A percentile compares a stretch with the other conserved stretches of the same genome.
Conservation (phyloP, 1,140 invertebrate species). For the Carposina sasakii region DNA sequence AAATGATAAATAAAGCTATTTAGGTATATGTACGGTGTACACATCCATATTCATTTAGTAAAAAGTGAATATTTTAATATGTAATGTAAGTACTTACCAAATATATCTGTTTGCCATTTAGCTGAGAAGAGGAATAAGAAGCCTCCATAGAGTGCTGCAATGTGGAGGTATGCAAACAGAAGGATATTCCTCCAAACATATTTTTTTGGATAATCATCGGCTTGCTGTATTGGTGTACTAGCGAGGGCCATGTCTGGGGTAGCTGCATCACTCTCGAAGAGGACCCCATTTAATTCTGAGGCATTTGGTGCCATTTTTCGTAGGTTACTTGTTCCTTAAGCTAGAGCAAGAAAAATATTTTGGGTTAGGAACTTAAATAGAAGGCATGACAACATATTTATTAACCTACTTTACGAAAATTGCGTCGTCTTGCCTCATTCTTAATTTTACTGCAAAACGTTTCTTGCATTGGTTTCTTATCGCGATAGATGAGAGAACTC, state of each 20-base stretch:
- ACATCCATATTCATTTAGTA: background rate
- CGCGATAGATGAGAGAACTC: too few species aligned
- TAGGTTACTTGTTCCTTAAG: too few species aligned
- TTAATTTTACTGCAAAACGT: too few species aligned
- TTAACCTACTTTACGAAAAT: too few species aligned
- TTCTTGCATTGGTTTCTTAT: too few species aligned
- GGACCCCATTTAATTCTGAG: constrained; percentile 74
- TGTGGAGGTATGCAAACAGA: constrained; percentile 88
- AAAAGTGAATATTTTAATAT: constrained; percentile 1
- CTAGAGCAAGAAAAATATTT: too few species aligned
- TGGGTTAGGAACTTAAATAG: too few species aligned
- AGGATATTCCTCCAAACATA: constrained; percentile 96
- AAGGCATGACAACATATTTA: too few species aligned
- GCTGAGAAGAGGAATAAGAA: constrained; percentile 87
- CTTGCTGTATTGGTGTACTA: constrained; percentile 49
- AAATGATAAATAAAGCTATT: background rate
- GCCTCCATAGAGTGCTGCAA: constrained; percentile 87
- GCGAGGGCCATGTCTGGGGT: constrained; percentile 71
- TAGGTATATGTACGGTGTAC: background rate
- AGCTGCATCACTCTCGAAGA: constrained; percentile 77
- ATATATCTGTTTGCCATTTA: constrained; percentile 82
- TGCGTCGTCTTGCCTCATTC: too few species aligned
- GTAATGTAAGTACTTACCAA: constrained; percentile 86
- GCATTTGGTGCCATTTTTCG: constrained; percentile 76
- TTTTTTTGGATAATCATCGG: constrained; percentile 70